Evolutionary conservation across 2,113 vertebrate genomes (phyloP).

Genomic region (Shinisaurus crocodilurus): DNA sequence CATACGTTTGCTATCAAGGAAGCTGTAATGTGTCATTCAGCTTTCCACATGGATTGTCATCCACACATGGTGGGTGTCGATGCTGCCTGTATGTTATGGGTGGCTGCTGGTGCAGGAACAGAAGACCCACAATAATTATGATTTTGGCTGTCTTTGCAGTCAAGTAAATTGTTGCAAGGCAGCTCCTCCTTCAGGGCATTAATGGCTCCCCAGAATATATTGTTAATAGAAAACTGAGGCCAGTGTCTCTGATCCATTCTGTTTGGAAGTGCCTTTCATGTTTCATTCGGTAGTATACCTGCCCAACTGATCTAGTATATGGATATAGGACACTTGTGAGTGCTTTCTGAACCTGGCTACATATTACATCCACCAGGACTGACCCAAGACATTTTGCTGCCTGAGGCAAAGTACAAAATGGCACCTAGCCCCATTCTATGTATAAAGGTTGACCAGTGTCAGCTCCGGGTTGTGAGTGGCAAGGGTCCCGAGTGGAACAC

Average conservation of each 20-base stretch:
- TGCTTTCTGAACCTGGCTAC: neutral
- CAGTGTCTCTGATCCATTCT: neutral
- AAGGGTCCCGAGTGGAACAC: too few relatives aligned
- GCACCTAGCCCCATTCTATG: too few relatives aligned
- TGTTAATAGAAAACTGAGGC: neutral
- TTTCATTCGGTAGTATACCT: neutral
- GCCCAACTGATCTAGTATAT: neutral
- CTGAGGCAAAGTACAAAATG: too few relatives aligned
- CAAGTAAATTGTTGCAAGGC: neutral
- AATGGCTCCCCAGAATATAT: neutral
- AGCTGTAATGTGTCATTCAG: too few relatives aligned
- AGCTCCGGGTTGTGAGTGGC: too few relatives aligned
- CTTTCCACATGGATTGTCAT: neutral
- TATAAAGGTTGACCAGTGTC: too few relatives aligned
- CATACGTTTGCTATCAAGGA: neutral
- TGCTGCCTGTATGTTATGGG: neutral
- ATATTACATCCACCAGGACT: neutral
- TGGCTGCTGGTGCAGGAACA: neutral
- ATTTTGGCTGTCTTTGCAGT: neutral
- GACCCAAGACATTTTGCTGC: too few relatives aligned
- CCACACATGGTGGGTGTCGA: neutral
- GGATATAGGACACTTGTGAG: neutral
- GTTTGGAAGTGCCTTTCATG: neutral
- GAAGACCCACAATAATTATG: neutral
- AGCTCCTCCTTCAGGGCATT: neutral